These are phyloP conservation scores for Atherinosoma microstoma DNA, from an alignment of 2,797 vertebrate species.

Conservation along the genomic window DNA sequence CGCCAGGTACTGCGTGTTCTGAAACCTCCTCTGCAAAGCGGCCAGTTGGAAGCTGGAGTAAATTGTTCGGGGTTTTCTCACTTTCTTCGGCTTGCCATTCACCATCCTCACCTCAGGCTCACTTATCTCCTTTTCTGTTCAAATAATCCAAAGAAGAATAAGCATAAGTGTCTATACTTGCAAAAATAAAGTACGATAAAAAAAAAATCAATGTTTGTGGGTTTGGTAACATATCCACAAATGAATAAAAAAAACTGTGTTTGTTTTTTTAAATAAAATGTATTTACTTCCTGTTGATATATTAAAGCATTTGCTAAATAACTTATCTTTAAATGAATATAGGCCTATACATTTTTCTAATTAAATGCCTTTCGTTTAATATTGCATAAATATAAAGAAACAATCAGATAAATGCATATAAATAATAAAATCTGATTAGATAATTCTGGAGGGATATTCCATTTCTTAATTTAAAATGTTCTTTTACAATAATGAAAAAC, in stretches of 20 bases:
- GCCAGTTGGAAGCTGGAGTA: slow-evolving; percentile 99
- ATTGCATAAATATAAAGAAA: neutral
- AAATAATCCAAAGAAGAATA: slow-evolving; percentile 20
- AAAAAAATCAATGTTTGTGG: neutral
- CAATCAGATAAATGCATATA: neutral
- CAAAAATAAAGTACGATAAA: neutral
- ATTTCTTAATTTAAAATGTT: neutral
- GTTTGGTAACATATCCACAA: neutral
- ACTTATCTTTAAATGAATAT: neutral
- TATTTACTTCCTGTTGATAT: neutral
- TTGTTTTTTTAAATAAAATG: neutral
- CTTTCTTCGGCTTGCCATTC: slow-evolving; percentile 99
- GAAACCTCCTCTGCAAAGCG: slow-evolving; percentile 94
- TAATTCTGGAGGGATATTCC: neutral
- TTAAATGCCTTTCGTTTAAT: neutral
- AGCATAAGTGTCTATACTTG: neutral
- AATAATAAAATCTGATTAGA: neutral
- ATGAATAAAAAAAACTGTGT: neutral
- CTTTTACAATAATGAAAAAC: neutral
- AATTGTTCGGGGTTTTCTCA: slow-evolving; percentile 97
- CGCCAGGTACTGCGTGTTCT: slow-evolving; percentile 99
- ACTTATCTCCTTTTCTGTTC: slow-evolving; percentile 91
- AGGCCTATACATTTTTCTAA: no score
- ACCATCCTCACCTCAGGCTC: slow-evolving; percentile 98
- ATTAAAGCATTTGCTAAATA: neutral